Conservation (phyloP, 1,140 invertebrate genomes). For the Lepidostoma basale region DNA sequence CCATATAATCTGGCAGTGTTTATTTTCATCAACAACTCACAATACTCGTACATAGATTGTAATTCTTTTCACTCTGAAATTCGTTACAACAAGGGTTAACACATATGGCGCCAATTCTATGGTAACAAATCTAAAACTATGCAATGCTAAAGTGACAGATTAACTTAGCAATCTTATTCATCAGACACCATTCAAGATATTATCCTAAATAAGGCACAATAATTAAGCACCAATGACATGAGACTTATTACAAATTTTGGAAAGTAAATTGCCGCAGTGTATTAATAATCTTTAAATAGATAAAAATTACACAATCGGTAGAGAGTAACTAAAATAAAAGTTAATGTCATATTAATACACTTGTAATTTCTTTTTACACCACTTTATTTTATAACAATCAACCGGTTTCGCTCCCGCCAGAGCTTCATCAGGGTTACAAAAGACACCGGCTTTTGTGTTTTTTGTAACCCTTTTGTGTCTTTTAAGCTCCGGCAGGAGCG, state of each 20-base stretch:
- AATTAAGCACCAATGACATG: conserved; percentile 17
- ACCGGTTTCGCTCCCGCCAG: too few relatives aligned
- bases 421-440: too few relatives aligned
- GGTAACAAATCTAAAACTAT: neutral
- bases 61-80: neutral
- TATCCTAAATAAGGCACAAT: neutral
- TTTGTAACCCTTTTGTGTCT: too few relatives aligned
- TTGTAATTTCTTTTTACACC: too few relatives aligned
- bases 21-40: neutral
- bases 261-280: conserved; percentile 31
- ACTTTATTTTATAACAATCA: too few relatives aligned
- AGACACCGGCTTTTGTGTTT: too few relatives aligned
- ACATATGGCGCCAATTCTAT: too few relatives aligned
- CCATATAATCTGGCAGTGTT: conserved; percentile 24
- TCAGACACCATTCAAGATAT: neutral
- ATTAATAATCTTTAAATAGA: neutral
- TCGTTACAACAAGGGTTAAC: too few relatives aligned
- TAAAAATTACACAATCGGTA: neutral
- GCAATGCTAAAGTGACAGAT: neutral
- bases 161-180: too few relatives aligned
- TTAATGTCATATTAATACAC: too few relatives aligned
- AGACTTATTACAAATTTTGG: neutral
- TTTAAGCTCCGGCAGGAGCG: too few relatives aligned
- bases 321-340: conserved; percentile 10
- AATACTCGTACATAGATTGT: neutral